Base-by-base conservation (phyloP, 2,888 invertebrate species). In the Cantharis lateralis region DNA sequence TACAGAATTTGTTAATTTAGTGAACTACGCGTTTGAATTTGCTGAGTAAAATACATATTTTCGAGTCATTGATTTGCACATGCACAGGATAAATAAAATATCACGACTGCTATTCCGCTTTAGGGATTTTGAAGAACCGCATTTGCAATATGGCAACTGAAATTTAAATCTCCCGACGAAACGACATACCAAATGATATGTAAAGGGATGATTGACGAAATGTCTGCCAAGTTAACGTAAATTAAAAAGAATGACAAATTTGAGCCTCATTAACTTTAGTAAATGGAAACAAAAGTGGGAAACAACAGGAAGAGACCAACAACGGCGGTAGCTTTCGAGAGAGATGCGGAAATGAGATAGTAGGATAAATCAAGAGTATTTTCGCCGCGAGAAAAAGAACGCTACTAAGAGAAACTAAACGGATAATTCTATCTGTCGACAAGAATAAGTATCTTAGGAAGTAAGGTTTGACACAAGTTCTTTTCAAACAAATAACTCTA, bases 11-110 rank as follows among this genome's bases (percentile, higher is more conserved):
- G 84, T 84, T 84, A 84, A 84, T 84, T 84, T 83, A 83, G 80
- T 82, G 83, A 80, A 83, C 81, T 83, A 81, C 79, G 81, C 82
- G 79, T 81, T 79, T 81, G 81, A 82, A 80, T 83, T 85, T 84
- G 83, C 84, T 82, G 83, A 70, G 66, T 69, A 62, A 76, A 83
- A 82, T 82, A 82, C 83, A 82, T 83, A 85, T 85, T 85, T 85
- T 85, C 85, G 86, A 85, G 84, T 86, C 86, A 86, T 86, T 86
- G 86, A 83, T 86, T 85, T 82, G 83, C 84, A 83, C 85, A 84
- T 84, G 84, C 82, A 84, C 85, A 84, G 86, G 85, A 86, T 86
- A 85, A 86, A 86, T 87, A 87, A 87, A 86, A 86, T 86, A 85
- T 86, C 83, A 87, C 83, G 85, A 84, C 83, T 83, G 82, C 82